A percentile compares a stretch with the other conserved stretches of the same genome.
Evolutionary conservation across 2,113 vertebrate genomes (phyloP).

Genomic region (Cariama cristata): DNA sequence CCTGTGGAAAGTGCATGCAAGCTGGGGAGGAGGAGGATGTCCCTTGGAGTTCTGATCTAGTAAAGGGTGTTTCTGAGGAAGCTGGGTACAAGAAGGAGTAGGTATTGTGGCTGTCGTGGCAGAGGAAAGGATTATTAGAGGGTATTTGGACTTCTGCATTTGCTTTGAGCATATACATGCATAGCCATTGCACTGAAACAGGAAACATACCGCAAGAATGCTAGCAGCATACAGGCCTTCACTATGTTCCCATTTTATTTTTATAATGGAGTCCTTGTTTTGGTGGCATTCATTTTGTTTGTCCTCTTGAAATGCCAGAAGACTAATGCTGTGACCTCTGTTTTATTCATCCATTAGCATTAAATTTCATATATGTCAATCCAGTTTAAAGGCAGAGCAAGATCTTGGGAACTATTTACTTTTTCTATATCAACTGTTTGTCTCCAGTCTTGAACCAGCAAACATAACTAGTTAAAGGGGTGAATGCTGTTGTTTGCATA

Average conservation of each 20-base stretch:
- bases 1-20: fast-evolving
- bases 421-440: neutral
- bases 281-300: neutral
- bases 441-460: neutral
- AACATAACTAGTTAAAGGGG: neutral
- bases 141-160: neutral
- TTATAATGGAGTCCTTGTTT: neutral
- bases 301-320: neutral
- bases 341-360: neutral
- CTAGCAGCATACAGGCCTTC: neutral
- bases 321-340: neutral
- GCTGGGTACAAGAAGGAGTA: neutral
- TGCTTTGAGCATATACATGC: neutral
- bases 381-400: neutral
- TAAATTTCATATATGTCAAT: neutral
- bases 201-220: neutral
- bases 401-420: neutral
- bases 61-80: neutral
- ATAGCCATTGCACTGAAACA: neutral
- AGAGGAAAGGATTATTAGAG: neutral
- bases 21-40: neutral
- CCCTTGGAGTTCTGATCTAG: neutral
- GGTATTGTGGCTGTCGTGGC: neutral
- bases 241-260: neutral
- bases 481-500: neutral